A percentile compares a stretch with the other conserved stretches of the same genome.
Conservation (phyloP, 2,888 invertebrate species). For the Herminia tarsipennalis region DNA sequence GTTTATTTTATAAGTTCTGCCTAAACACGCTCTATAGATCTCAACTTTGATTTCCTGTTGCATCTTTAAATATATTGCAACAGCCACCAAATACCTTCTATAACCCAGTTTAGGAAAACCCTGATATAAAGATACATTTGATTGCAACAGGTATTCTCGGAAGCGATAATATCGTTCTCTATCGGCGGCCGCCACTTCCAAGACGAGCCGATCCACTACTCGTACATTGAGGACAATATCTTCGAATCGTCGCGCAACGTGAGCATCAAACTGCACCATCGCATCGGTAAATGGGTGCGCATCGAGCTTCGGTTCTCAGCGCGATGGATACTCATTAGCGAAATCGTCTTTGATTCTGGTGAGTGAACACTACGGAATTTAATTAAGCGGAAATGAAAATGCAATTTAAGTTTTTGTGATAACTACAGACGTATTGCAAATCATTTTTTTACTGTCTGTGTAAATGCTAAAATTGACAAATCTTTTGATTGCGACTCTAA, state of each 20-base stretch:
- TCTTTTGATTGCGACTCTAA: too few species aligned
- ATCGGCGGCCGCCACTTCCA: constrained; percentile 92
- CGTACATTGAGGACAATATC: constrained; percentile 90
- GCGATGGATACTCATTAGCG: constrained; percentile 95
- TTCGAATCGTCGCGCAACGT: constrained; percentile 94
- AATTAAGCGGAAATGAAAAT: neutral
- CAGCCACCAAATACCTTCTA: too few species aligned
- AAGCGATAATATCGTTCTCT: constrained; percentile 92
- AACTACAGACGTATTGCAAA: too few species aligned
- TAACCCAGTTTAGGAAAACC: too few species aligned
- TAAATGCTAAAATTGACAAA: too few species aligned
- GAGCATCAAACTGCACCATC: constrained; percentile 92
- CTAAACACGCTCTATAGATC: too few species aligned
- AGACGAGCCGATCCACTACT: constrained; percentile 90
- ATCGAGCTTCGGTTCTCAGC: constrained; percentile 91
- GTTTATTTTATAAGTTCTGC: too few species aligned
- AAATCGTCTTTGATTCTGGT: constrained; percentile 94
- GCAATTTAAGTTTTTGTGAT: neutral
- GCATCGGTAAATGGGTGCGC: constrained; percentile 93
- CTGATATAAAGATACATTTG: neutral
- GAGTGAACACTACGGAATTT: constrained; percentile 46
- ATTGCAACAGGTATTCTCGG: constrained; percentile 89
- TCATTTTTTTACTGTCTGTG: too few species aligned
- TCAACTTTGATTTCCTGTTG: too few species aligned
- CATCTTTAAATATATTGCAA: too few species aligned